Base-by-base conservation (phyloP, 1,140 invertebrate genomes). In the Hyposmocoma kahamanoa region DNA sequence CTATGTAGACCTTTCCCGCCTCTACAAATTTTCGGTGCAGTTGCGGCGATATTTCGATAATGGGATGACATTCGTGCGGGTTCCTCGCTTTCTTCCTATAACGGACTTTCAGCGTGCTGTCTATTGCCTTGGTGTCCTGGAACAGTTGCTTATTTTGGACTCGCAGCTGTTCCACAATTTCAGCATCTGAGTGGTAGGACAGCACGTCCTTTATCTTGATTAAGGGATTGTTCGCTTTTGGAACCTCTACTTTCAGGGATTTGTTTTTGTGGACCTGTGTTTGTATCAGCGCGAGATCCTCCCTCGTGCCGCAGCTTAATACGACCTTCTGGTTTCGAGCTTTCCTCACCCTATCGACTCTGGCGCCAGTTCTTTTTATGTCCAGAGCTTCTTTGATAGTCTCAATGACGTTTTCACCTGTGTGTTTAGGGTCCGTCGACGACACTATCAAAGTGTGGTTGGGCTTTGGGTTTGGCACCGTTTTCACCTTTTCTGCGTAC, bases 41-140 rank as follows among this genome's bases (percentile, higher is more conserved):
- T 21, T 15, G 18, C 1, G 68, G 62, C 3, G 57, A 49, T 3
- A 68, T 28, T 17, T 63, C 53, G 11, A 67, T 11, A 0, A 71
- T 58, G 0, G 50, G 39, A 36, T 67, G 63, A 43, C 56, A 59
- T 11, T 56, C 50, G 0, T 39, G 55, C 1, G 47, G 42, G 42
- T 70, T 64, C 11, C 63, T 45, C 1, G 55, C 55, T 24, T 32
- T 43, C 22, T 62, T 62, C 18, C 62, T 58, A 21, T 62, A 68
- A 1, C 47, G 42, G 1, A 68, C 42, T 10, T 34, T 48, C 0
- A 58, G 22, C 1, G 3, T 48, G 1, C 1, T 20, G 0, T 53
- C 52, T n/a, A 8, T 46, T 18, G 8, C 26, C 42, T 62, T 55
- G 8, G 54, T 47, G 18, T 11, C 11, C 4, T 44, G 22, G n/a